These are phyloP conservation scores for Encarsia formosa DNA, from an alignment of 2,888 invertebrate species.

Conservation along the genomic window DNA sequence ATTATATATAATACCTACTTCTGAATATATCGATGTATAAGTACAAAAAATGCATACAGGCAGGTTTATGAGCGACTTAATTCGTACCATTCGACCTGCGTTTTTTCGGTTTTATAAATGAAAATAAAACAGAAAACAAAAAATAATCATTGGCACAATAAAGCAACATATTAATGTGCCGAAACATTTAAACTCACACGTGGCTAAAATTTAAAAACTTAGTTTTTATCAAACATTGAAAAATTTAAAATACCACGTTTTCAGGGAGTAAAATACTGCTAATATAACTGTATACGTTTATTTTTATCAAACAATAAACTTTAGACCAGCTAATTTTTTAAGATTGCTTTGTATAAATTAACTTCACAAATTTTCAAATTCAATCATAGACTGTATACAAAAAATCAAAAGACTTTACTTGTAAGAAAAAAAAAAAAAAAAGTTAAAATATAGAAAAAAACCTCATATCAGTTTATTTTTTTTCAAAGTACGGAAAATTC, in stretches of 20 bases:
- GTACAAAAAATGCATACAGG: constrained; percentile 19
- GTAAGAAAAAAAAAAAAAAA: not conserved
- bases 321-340: not conserved
- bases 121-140: no score
- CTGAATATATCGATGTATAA: constrained; percentile 12
- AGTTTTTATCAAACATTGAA: constrained; percentile 4
- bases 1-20: constrained; percentile 6
- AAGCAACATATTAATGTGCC: constrained; percentile 9
- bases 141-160: constrained; percentile 19
- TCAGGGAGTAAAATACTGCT: constrained; percentile 8
- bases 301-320: not conserved
- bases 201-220: constrained; percentile 13
- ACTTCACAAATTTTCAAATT: no score
- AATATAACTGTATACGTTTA: not conserved
- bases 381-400: no score
- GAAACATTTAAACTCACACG: constrained; percentile 5
- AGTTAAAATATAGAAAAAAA: not conserved
- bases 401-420: not conserved
- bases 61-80: constrained; percentile 12
- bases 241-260: constrained; percentile 9
- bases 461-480: not conserved
- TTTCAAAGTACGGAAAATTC: no score
- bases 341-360: no score
- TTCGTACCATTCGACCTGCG: constrained; percentile 13
- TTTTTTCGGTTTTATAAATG: constrained; percentile 11